Conservation (phyloP, 2,113 vertebrate genomes). For the Cochlearius cochlearius region DNA sequence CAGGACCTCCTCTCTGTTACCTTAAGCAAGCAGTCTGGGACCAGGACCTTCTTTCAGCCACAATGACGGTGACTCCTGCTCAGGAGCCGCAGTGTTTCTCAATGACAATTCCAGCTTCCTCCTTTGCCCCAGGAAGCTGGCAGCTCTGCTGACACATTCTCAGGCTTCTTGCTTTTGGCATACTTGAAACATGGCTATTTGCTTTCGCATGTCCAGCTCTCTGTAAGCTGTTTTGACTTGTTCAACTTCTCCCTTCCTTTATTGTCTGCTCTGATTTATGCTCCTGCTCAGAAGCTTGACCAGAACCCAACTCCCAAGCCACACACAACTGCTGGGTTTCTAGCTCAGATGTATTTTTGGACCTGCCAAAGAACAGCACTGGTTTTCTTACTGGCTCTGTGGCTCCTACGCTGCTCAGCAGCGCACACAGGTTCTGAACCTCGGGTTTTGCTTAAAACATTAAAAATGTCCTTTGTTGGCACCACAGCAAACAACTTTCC, state of each 20-base stretch:
- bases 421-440: neutral
- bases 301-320: neutral
- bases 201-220: neutral
- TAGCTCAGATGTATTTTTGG: neutral
- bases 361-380: neutral
- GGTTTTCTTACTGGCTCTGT: neutral
- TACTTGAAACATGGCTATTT: neutral
- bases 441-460: neutral
- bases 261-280: neutral
- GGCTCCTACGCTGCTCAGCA: neutral
- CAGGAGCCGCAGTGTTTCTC: neutral
- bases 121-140: neutral
- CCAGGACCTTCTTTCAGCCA: neutral
- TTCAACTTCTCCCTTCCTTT: neutral
- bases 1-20: neutral
- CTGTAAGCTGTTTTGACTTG: neutral
- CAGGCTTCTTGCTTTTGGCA: conserved; percentile 14
- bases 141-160: conserved; percentile 1
- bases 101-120: neutral
- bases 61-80: neutral
- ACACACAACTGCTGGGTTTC: neutral
- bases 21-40: neutral
- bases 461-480: neutral
- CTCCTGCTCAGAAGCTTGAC: neutral
- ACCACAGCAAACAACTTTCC: neutral